A percentile compares a stretch with the other conserved stretches of the same genome.
Evolutionary conservation across 2,888 invertebrate species (phyloP).

Genomic region (Acanthopleura granulata): DNA sequence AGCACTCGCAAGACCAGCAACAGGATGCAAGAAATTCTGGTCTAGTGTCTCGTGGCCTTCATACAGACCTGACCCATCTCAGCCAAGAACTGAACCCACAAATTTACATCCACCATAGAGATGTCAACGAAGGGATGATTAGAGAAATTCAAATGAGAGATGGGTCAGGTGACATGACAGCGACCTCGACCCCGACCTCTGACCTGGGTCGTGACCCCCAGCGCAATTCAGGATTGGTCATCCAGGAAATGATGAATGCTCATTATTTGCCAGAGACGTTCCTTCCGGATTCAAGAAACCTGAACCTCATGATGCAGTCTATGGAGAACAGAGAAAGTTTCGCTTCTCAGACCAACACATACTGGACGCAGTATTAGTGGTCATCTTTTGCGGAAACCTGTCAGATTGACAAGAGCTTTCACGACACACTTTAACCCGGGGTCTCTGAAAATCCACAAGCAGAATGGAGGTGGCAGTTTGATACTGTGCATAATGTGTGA

Average conservation of each 20-base stretch:
- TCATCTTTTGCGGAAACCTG: no score
- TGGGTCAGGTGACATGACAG: not conserved
- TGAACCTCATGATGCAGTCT: not conserved
- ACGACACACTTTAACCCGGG: no score
- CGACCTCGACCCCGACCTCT: not conserved
- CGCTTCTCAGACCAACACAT: not conserved
- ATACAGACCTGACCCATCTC: not conserved
- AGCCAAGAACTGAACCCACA: not conserved
- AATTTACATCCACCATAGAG: not conserved
- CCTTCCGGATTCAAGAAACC: not conserved
- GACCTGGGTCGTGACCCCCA: not conserved
- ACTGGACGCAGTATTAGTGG: constrained; percentile 5
- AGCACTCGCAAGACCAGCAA: not conserved
- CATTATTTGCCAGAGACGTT: not conserved
- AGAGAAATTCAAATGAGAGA: not conserved
- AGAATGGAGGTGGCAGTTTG: no score
- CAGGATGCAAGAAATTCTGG: not conserved
- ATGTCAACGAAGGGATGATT: not conserved
- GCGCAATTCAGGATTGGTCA: not conserved
- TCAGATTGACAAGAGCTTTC: no score
- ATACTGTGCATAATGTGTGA: no score
- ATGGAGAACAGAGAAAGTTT: constrained; percentile 7
- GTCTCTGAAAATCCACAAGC: no score
- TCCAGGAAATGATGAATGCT: constrained; percentile 8
- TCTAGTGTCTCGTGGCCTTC: not conserved